Evolutionary conservation across 2,113 vertebrate species (phyloP).

Genomic region (human): DNA sequence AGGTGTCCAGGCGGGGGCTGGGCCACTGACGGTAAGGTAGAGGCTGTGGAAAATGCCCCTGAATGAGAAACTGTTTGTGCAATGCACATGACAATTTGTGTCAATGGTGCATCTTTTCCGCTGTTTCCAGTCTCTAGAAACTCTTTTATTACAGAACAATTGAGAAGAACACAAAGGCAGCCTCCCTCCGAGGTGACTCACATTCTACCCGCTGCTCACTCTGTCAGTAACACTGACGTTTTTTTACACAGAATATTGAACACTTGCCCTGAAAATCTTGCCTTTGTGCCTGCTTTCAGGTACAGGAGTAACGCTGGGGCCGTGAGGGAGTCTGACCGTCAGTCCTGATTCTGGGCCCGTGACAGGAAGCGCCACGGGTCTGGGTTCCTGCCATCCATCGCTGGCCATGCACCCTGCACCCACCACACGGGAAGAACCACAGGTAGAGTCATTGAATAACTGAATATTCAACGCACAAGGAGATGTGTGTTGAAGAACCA

Average conservation of each 20-base stretch:
- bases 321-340: fast-evolving
- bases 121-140: background rate
- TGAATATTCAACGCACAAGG: fast-evolving
- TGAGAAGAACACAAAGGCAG: fast-evolving
- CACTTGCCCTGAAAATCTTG: background rate
- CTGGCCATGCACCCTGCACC: too few relatives aligned
- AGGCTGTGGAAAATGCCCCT: too few relatives aligned
- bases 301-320: background rate
- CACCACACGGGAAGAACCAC: background rate
- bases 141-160: background rate
- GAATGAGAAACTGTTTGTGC: background rate
- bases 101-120: fast-evolving
- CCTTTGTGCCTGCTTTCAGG: background rate
- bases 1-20: background rate
- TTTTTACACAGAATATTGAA: background rate
- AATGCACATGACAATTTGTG: background rate
- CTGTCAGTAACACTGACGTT: background rate
- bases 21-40: background rate
- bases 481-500: background rate
- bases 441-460: background rate
- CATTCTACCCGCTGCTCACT: fast-evolving
- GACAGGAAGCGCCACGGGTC: background rate
- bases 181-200: background rate
- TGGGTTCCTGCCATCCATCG: too few relatives aligned
- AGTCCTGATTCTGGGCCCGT: background rate